Evolutionary conservation across 1,140 invertebrate species (phyloP).

Genomic region (Armadillidium nasatum): DNA sequence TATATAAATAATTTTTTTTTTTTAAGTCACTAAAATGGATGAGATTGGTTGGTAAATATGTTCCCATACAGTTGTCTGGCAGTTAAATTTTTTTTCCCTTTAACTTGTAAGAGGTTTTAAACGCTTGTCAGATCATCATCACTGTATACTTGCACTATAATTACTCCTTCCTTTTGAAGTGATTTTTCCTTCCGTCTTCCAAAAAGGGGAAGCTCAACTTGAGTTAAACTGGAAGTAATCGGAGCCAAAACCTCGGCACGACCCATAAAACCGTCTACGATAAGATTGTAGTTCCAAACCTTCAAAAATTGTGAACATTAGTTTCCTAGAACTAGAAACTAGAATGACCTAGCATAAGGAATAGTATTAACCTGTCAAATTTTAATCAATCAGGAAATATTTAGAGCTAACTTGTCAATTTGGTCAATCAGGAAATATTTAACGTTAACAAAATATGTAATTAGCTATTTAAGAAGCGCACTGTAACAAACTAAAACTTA

Average conservation of each 20-base stretch:
- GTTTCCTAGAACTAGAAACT: constrained; percentile 22
- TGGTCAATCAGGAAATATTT: too few relatives aligned
- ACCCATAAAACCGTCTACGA: constrained; percentile 52
- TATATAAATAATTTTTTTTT: too few relatives aligned
- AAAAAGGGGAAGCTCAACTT: constrained; percentile 38
- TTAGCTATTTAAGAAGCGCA: too few relatives aligned
- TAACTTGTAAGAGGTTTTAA: not conserved
- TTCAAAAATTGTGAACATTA: constrained; percentile 40
- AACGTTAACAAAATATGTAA: too few relatives aligned
- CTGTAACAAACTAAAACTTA: too few relatives aligned
- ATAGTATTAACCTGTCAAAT: not conserved
- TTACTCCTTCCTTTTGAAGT: constrained; percentile 34
- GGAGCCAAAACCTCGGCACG: constrained; percentile 47
- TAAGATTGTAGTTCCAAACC: constrained; percentile 52
- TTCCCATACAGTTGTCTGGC: too few relatives aligned
- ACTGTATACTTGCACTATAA: constrained; percentile 43
- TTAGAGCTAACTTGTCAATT: too few relatives aligned
- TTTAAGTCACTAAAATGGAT: too few relatives aligned
- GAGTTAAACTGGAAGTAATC: constrained; percentile 30
- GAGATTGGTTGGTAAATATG: too few relatives aligned
- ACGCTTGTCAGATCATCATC: constrained; percentile 43
- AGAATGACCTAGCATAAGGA: not conserved
- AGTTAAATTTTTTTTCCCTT: too few relatives aligned
- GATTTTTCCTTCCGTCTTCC: constrained; percentile 40
- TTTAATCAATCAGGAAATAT: constrained; percentile 11